A percentile compares a stretch with the other conserved stretches of the same genome.
These are phyloP conservation scores for Clarias platycephalus DNA, from an alignment of 2,797 vertebrate species.

Conservation along the genomic window DNA sequence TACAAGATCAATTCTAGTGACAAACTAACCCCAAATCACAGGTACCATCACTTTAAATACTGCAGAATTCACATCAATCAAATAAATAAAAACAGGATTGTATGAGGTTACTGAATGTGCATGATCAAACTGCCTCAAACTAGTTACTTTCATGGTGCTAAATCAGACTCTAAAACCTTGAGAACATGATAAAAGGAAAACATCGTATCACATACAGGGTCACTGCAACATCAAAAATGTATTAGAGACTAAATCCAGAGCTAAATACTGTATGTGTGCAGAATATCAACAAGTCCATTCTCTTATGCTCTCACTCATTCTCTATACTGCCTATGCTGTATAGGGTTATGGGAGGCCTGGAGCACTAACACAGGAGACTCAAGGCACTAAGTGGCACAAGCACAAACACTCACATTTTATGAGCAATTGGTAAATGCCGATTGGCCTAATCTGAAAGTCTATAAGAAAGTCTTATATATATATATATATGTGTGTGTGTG, in stretches of 20 bases:
- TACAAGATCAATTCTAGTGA: neutral
- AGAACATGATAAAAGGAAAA: neutral
- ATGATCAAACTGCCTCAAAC: neutral
- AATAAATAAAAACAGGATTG: neutral
- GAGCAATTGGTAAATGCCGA: too few relatives aligned
- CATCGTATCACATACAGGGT: neutral
- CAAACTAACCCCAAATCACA: neutral
- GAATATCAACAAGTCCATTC: neutral
- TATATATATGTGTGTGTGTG: too few relatives aligned
- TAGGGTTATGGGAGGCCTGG: too few relatives aligned
- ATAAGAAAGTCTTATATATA: too few relatives aligned
- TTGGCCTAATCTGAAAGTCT: too few relatives aligned
- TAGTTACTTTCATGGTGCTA: neutral
- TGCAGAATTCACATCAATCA: neutral
- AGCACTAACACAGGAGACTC: too few relatives aligned
- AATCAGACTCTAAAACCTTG: neutral
- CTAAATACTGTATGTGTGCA: neutral
- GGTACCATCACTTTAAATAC: neutral
- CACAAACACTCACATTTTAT: too few relatives aligned
- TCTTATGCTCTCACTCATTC: too few relatives aligned
- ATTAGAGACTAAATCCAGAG: neutral
- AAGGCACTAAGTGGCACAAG: too few relatives aligned
- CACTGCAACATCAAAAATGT: constrained; percentile 17
- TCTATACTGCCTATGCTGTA: too few relatives aligned
- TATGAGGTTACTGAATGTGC: neutral